Evolutionary conservation across 2,888 invertebrate species (phyloP), one percentile per base, ranked within the genome.

Genomic region (Andricus quercusramuli): DNA sequence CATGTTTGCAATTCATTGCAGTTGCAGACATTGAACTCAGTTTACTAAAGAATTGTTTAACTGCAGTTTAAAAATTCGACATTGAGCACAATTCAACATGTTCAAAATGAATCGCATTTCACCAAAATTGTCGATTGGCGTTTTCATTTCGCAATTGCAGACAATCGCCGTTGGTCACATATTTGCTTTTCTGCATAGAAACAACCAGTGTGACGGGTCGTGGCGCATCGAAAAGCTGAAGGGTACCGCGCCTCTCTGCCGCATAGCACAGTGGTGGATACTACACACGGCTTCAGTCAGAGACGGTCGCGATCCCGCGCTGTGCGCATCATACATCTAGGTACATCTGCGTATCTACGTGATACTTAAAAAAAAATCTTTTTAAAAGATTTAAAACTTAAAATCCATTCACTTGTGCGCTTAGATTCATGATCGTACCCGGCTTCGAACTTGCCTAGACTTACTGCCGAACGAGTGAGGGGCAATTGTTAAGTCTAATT

Each of bases 301-400:
- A 84, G 74, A 78, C 80, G 77, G 17, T 56, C 80, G 84, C 78
- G 84, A 82, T 83, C 79, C 82, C 83, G 83, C 79, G 80, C 80
- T 79, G 84, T 84, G 82, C 82, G 82, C 81, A 83, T 82, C 84
- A 82, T 78, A 77, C 51, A 25, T 47, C 56, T 22, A 22, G n/a
- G 59, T 59, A 22, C 22, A 59, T 22, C 11, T 20, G 1, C 9
- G 8, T 3, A 22, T 13, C 22, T 59, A 22, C 47, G 64, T 59
- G 65, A 79, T 77, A 81, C 56, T 22, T 25, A 1, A 25, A 25
- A 25, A 25, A 25, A 25, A 25, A 25, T 25, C 25, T 25, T 25
- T 25, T 25, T 25, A 25, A 25, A 25, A 25, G 25, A 25, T 25
- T 25, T 25, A 25, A 25, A 25, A 25, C 1, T 25, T 25, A 25